These are phyloP conservation scores for Aphaenogaster floridana DNA, from an alignment of 1,140 invertebrate species.

Conservation along the genomic window DNA sequence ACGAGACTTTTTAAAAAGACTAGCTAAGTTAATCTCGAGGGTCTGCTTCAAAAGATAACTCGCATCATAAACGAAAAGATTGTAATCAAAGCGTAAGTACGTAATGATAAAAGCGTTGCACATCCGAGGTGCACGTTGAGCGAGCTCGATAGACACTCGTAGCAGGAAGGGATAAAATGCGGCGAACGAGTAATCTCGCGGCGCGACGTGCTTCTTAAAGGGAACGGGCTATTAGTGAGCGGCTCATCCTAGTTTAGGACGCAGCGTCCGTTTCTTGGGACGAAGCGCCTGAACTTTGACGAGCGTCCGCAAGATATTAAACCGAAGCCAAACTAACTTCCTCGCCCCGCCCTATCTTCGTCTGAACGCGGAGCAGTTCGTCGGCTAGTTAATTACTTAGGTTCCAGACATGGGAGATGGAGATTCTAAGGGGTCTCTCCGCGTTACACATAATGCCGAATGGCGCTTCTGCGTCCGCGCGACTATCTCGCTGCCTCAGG, in stretches of 20 bases:
- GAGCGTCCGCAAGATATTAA: slow-evolving; percentile 64
- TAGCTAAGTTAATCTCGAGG: slow-evolving; percentile 14
- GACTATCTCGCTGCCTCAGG: slow-evolving; percentile 29
- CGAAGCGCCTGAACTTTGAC: slow-evolving; percentile 50
- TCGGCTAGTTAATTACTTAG: slow-evolving; percentile 78
- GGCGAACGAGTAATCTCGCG: slow-evolving; percentile 39
- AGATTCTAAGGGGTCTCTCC: slow-evolving; percentile 49
- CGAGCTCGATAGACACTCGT: background rate
- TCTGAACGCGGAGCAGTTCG: slow-evolving; percentile 57
- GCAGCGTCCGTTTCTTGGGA: slow-evolving; percentile 49
- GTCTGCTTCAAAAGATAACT: slow-evolving; percentile 2
- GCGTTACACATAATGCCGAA: slow-evolving; percentile 40
- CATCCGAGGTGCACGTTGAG: background rate
- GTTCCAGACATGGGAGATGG: slow-evolving; percentile 59
- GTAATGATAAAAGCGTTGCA: slow-evolving; percentile 33
- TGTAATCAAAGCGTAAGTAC: slow-evolving; percentile 9
- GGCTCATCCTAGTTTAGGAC: slow-evolving; percentile 48
- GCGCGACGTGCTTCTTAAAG: slow-evolving; percentile 51
- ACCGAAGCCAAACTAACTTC: slow-evolving; percentile 61
- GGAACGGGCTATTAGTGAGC: slow-evolving; percentile 48
- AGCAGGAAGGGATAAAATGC: slow-evolving; percentile 40
- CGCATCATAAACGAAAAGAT: slow-evolving; percentile 1
- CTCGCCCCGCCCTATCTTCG: slow-evolving; percentile 34
- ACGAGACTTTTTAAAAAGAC: background rate
- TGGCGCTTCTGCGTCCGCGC: slow-evolving; percentile 19